Evolutionary conservation across 2,888 invertebrate genomes (phyloP), one percentile per base, ranked within the genome.

Genomic region (Drosophila sordidula): DNA sequence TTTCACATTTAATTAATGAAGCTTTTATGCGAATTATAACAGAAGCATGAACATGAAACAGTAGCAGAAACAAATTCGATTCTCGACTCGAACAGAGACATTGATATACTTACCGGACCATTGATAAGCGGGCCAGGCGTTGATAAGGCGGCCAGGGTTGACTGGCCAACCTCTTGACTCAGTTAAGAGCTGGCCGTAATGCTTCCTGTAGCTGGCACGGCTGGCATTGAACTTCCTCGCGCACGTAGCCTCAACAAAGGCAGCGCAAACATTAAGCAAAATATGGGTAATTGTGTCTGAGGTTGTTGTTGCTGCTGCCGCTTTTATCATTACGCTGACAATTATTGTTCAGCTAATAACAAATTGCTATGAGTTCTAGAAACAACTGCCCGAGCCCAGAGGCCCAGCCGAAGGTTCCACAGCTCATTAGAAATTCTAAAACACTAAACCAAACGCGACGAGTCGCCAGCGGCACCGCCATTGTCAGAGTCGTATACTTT

Each of bases 241-340:
- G 52, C 70, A 80, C 72, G 68, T 82, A 65, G 55, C 25, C 55
- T 51, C 55, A 59, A 57, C 44, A 63, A 74, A 45, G 46, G 55
- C 61, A 62, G 42, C 59, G 11, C 42, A 26, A 64, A 55, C 71
- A 70, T 57, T 59, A 71, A 80, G 12, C 59, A 55, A 78, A 78
- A 84, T 85, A 70, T 85, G 68, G 89, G 89, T 85, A 85, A 85
- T 85, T 85, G 89, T 89, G 86, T 75, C 75, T 77, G 58, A 46
- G 32, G 46, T 38, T 65, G 54, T 42, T 39, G 55, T 66, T 61
- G 64, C 42, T 47, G 50, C 51, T 61, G 50, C 44, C 29, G 62
- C 56, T 68, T 69, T 85, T 68, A 74, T 71, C 46, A 76, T 69
- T 68, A 73, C 56, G 65, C 50, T 78, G 64, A 61, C 70, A 74